A percentile compares a stretch with the other conserved stretches of the same genome.
Evolutionary conservation across 1,140 invertebrate species (phyloP).

Genomic region (Harpegnathos saltator): DNA sequence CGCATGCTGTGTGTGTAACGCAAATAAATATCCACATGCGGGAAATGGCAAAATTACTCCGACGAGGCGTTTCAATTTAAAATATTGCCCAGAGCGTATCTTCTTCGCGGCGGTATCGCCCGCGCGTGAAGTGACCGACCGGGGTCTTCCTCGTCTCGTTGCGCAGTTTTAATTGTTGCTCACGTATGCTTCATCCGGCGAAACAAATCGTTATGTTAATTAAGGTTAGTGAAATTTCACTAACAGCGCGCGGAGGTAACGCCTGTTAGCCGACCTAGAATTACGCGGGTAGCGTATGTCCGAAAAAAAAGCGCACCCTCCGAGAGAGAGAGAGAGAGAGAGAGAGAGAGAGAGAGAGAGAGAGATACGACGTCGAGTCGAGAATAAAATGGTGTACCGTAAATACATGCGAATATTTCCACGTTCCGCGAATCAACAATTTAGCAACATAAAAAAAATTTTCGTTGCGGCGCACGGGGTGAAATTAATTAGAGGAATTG

Average conservation of each 20-base stretch:
- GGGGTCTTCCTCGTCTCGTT: background rate
- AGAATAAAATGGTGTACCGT: constrained; percentile 4
- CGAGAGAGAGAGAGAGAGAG: too few relatives aligned
- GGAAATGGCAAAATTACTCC: constrained; percentile 13
- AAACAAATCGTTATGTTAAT: constrained; percentile 33
- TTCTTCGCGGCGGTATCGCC: background rate
- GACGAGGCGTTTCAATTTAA: constrained; percentile 6
- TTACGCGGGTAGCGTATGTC: background rate
- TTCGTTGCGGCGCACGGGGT: background rate
- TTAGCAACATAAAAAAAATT: constrained; percentile 17
- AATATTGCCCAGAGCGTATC: background rate
- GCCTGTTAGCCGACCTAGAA: background rate
- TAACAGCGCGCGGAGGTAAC: background rate
- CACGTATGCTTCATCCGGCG: background rate
- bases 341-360: too few relatives aligned
- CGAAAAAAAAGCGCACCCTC: background rate
- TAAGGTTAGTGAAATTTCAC: constrained; percentile 12
- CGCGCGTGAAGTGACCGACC: background rate
- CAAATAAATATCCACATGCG: background rate
- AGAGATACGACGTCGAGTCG: background rate
- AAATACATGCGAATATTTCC: background rate
- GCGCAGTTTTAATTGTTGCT: constrained; percentile 27
- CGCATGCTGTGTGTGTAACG: background rate
- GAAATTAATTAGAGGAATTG: constrained; percentile 24
- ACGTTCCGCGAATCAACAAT: background rate